Evolutionary conservation across 2,888 invertebrate genomes (phyloP).

Genomic region (Limnephilus lunatus): DNA sequence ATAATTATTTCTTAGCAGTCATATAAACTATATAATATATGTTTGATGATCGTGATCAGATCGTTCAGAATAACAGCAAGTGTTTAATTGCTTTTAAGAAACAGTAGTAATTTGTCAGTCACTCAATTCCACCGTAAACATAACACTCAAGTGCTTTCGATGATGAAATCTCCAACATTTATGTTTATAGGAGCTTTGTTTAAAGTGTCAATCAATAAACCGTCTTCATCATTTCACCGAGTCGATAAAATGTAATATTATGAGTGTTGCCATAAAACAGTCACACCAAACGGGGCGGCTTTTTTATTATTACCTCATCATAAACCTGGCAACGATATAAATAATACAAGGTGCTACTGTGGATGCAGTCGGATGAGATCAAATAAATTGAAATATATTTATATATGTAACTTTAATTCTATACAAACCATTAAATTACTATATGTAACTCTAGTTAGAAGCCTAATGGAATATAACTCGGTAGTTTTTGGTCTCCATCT

Average conservation of each 20-base stretch:
- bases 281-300: not conserved
- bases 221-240: not conserved
- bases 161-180: not conserved
- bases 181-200: not conserved
- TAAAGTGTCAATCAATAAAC: not conserved
- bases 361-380: too few species aligned
- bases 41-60: too few species aligned
- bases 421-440: too few species aligned
- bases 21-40: too few species aligned
- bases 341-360: not conserved
- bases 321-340: not conserved
- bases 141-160: not conserved
- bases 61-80: not conserved
- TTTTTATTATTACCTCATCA: not conserved
- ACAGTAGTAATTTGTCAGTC: not conserved
- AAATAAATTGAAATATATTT: too few species aligned
- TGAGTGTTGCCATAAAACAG: not conserved
- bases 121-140: not conserved
- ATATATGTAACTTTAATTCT: too few species aligned
- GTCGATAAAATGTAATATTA: not conserved
- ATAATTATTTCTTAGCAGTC: too few species aligned
- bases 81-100: too few species aligned
- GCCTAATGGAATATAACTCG: too few species aligned
- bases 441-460: too few species aligned
- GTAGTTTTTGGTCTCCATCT: too few species aligned